Evolutionary conservation across 2,797 vertebrate species (phyloP).

Genomic region (Microchirus variegatus): DNA sequence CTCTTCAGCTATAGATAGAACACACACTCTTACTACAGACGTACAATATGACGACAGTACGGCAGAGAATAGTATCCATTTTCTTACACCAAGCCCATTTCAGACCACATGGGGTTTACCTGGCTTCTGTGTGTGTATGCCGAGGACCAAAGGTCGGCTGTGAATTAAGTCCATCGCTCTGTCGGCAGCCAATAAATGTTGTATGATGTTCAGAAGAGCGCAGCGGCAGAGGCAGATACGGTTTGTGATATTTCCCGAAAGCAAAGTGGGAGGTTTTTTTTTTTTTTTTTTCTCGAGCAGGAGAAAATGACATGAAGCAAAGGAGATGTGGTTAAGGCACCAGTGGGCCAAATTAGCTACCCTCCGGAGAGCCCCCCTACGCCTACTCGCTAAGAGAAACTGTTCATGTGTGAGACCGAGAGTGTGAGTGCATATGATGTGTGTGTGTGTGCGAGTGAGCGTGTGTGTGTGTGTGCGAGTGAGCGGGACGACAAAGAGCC

Average conservation of each 20-base stretch:
- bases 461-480: slow-evolving; percentile 23
- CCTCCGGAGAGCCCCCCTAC: slow-evolving; percentile 49
- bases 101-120: slow-evolving; percentile 14
- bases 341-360: slow-evolving; percentile 73
- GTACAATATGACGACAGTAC: neutral
- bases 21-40: too few species aligned
- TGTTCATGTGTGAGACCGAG: slow-evolving; percentile 2
- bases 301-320: slow-evolving; percentile 45
- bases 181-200: slow-evolving; percentile 49
- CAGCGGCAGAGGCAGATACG: neutral
- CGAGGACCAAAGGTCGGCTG: slow-evolving; percentile 22
- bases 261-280: slow-evolving; percentile 20
- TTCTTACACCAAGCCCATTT: slow-evolving; percentile 12
- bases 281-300: too few species aligned
- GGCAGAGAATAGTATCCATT: slow-evolving; percentile 5
- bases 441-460: slow-evolving; percentile 34
- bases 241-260: slow-evolving; percentile 43
- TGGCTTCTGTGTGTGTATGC: slow-evolving; percentile 17
- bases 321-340: slow-evolving; percentile 60
- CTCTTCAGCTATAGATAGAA: too few species aligned
- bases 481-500: slow-evolving; percentile 57
- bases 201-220: slow-evolving; percentile 37
- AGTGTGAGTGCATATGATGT: slow-evolving; percentile 1
- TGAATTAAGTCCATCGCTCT: slow-evolving; percentile 42
- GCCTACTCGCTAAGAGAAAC: slow-evolving; percentile 23